Conservation (phyloP, 23 tunicate genomes). For the Ascidia mentula region DNA sequence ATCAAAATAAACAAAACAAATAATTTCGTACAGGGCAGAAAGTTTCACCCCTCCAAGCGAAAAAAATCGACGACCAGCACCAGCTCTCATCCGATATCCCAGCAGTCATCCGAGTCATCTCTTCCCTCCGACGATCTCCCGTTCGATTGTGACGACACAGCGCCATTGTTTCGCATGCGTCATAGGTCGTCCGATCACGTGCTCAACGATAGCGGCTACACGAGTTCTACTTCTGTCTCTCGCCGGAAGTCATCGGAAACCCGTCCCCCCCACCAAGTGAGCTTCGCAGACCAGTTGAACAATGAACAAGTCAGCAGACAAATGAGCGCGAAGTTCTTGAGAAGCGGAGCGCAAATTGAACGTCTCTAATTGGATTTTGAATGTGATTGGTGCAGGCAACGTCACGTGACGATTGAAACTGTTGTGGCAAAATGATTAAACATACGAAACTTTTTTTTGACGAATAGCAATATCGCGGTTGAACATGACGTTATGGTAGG, state of each 20-base stretch:
- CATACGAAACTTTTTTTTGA: too few species aligned
- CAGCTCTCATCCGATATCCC: conserved; percentile 3
- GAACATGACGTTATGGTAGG: neutral
- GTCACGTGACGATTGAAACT: neutral
- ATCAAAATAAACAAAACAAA: too few species aligned
- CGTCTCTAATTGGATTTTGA: too few species aligned
- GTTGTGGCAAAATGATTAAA: too few species aligned
- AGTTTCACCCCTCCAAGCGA: neutral
- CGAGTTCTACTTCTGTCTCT: neutral
- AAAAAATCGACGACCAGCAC: neutral
- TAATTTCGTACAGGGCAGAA: conserved; percentile 1
- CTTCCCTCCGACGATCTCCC: neutral
- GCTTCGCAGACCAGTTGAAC: neutral
- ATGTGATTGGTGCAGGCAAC: neutral
- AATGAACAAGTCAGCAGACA: neutral
- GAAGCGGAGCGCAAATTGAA: neutral
- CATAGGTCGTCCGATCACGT: neutral
- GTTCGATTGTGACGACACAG: conserved; percentile 7
- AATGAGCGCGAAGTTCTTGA: neutral
- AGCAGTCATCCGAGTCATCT: neutral
- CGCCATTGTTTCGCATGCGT: neutral
- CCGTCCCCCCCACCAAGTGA: neutral
- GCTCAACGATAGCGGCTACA: neutral
- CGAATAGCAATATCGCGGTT: too few species aligned
- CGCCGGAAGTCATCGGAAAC: neutral